phyloP scores from a whole-genome alignment of 2,888 invertebrate species.

The Ephialtes manifestator region DNA sequence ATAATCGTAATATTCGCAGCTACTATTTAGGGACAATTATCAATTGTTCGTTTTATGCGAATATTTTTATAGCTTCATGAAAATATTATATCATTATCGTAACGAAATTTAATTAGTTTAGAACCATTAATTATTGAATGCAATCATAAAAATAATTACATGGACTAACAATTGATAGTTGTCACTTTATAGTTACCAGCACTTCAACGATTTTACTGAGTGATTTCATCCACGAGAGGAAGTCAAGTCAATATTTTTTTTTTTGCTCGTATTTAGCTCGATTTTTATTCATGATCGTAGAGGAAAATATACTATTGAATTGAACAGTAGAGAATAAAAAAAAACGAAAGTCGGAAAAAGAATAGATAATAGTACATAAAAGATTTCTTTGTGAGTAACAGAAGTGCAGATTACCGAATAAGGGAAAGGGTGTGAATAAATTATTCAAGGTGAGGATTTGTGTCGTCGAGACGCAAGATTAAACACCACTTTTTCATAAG shows the following conservation, averaged over 20 bases:
- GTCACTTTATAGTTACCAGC: too few relatives aligned
- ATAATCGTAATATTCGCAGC: background rate
- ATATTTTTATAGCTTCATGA: too few relatives aligned
- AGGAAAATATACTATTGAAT: background rate
- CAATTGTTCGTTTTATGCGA: too few relatives aligned
- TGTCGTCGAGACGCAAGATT: constrained; percentile 38
- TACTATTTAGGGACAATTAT: too few relatives aligned
- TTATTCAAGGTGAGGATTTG: constrained; percentile 26
- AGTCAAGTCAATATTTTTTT: background rate
- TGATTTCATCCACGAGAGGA: background rate
- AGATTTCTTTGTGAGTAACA: constrained; percentile 19
- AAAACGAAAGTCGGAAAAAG: constrained; percentile 13
- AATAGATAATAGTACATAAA: constrained; percentile 37
- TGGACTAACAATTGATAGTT: too few relatives aligned
- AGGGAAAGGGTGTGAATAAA: constrained; percentile 18
- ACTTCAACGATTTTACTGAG: too few relatives aligned
- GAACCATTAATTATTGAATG: too few relatives aligned
- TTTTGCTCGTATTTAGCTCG: background rate
- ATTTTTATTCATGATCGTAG: constrained; percentile 5
- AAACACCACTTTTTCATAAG: constrained; percentile 72
- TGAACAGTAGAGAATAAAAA: constrained; percentile 18
- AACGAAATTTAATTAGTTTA: too few relatives aligned
- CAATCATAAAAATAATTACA: too few relatives aligned
- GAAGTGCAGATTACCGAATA: constrained; percentile 18
- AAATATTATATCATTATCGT: too few relatives aligned